Evolutionary conservation across 2,888 invertebrate species (phyloP).

Genomic region (Elysia crispata): DNA sequence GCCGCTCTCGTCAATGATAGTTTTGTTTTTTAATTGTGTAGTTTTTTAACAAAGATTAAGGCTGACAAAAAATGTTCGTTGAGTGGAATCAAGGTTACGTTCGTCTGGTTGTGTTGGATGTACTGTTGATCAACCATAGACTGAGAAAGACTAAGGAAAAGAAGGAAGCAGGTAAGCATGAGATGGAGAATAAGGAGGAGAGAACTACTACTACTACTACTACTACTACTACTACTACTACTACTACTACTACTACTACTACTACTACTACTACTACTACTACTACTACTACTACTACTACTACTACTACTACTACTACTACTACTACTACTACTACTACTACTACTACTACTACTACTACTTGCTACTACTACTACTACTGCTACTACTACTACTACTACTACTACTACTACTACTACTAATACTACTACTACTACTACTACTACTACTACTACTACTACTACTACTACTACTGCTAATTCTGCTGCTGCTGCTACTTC

Average conservation of each 20-base stretch:
- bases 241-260: slow-evolving; percentile 9
- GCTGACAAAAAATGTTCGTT: too few species aligned
- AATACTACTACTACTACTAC: slow-evolving; percentile 35
- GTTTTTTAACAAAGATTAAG: too few species aligned
- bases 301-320: slow-evolving; percentile 16
- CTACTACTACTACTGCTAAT: slow-evolving; percentile 35
- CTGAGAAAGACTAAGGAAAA: background rate
- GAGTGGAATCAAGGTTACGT: too few species aligned
- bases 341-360: too few species aligned
- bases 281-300: slow-evolving; percentile 4
- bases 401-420: slow-evolving; percentile 35
- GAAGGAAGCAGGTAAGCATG: background rate
- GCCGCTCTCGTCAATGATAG: too few species aligned
- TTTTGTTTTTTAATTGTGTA: too few species aligned
- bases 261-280: slow-evolving; percentile 3
- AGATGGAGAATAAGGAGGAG: too few species aligned
- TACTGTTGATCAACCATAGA: background rate
- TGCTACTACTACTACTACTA: slow-evolving; percentile 39
- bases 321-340: too few species aligned
- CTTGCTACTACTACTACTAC: too few species aligned
- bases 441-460: slow-evolving; percentile 35
- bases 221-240: slow-evolving; percentile 1
- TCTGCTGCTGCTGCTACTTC: too few species aligned
- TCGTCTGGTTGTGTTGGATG: too few species aligned
- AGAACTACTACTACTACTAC: slow-evolving; percentile 9